These are phyloP conservation scores for Chymomyza caudatula DNA, from an alignment of 2,888 invertebrate genomes.

Conservation along the genomic window DNA sequence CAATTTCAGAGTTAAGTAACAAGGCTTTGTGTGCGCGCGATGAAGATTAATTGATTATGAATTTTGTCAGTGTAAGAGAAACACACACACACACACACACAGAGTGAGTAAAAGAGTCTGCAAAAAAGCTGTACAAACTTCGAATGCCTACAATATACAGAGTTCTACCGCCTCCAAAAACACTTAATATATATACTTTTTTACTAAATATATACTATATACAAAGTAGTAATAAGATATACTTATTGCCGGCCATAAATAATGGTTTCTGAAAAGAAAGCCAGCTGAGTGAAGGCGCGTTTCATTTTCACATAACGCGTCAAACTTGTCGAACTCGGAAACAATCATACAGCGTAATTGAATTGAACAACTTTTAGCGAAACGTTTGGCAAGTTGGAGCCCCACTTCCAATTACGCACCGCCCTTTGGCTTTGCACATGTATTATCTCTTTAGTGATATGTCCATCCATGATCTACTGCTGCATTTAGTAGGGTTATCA, in stretches of 20 bases:
- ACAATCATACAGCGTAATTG: constrained; percentile 36
- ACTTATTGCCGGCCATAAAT: neutral
- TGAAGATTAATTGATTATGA: constrained; percentile 32
- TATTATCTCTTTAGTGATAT: too few relatives aligned
- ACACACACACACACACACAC: too few relatives aligned
- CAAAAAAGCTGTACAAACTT: too few relatives aligned
- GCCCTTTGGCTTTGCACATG: too few relatives aligned
- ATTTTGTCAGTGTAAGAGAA: neutral
- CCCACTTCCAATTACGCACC: neutral
- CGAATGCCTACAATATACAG: too few relatives aligned
- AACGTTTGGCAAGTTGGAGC: neutral
- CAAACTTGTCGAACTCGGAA: constrained; percentile 23
- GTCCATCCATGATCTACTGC: too few relatives aligned
- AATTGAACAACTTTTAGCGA: constrained; percentile 35
- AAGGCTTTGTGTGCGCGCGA: neutral
- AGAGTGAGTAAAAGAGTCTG: too few relatives aligned
- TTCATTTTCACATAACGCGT: constrained; percentile 9
- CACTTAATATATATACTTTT: neutral
- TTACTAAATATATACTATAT: neutral
- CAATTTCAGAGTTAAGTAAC: neutral
- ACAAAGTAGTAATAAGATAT: neutral
- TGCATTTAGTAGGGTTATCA: too few relatives aligned
- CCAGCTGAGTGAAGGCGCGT: neutral
- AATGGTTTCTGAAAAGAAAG: neutral
- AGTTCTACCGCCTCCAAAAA: too few relatives aligned